Base-by-base conservation (phyloP, 2,797 vertebrate genomes). In the Neostethus bicornis region DNA sequence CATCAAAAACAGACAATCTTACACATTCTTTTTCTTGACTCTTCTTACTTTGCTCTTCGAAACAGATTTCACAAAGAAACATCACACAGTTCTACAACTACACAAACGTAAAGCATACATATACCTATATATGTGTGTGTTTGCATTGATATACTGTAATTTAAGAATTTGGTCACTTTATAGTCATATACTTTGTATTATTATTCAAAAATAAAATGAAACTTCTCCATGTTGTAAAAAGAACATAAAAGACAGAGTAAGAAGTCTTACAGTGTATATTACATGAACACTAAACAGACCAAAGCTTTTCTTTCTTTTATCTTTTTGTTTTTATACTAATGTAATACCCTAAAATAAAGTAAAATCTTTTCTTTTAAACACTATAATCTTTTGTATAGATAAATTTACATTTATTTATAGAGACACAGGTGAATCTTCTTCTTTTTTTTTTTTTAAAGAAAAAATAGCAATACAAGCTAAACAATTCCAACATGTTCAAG, bases 171-270 rank as follows among this genome's bases (percentile, higher is more conserved):
- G 77, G 70, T 87, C 75, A 72, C 46, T 69, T 75, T 74, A 74
- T 69, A 68, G 64, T 61, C 69, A 64, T 61, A 61, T 63, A 69
- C 25, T 77, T 65, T 59, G 44, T 83, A 75, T 84, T 60, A 73
- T 83, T 84, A 90, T 87, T 49, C 77, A 80, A 88, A 89, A 89
- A 89, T 86, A 86, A 90, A 87, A n/a, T n/a, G n/a, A n/a, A 88
- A 66, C 66, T 73, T 89, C 74, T 83, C 66, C 70, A 56, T 51
- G 73, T 43, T 63, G 51, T 60, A 32, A 83, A 79, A 83, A 65
- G 77, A 84, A 84, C 69, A 64, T 20, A 77, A 66, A 68, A 38
- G 23, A 66, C 16, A 72, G 81, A 74, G 73, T 45, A n/a, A 43
- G 31, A 60, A 68, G 73, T 71, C 61, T 68, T 72, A 51, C 38